Conservation (phyloP, 2,797 vertebrate species). For the Neosilurus mollespiculum region DNA sequence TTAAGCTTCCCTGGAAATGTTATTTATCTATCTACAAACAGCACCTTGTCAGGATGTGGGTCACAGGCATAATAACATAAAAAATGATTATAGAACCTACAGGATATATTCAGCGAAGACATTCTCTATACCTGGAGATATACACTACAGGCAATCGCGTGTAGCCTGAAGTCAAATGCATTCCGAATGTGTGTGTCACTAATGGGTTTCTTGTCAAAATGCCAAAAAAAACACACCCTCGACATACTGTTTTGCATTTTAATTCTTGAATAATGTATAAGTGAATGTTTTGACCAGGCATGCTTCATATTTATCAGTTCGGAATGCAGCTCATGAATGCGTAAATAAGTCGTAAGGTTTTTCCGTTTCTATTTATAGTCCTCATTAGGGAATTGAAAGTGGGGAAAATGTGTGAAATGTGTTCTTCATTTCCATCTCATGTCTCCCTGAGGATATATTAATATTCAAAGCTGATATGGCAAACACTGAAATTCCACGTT, state of each 20-base stretch:
- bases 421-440: constrained; percentile 45
- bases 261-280: constrained; percentile 42
- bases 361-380: constrained; percentile 41
- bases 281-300: constrained; percentile 37
- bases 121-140: too few species aligned
- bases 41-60: constrained; percentile 41
- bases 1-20: constrained; percentile 29
- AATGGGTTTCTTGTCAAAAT: constrained; percentile 35
- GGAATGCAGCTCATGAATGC: constrained; percentile 45
- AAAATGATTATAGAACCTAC: background rate
- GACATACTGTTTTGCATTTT: constrained; percentile 37
- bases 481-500: constrained; percentile 6
- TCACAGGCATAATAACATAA: constrained; percentile 38
- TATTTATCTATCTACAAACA: constrained; percentile 22
- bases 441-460: constrained; percentile 40
- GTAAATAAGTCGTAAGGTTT: constrained; percentile 43
- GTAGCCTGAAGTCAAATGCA: constrained; percentile 17
- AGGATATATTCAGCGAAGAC: background rate
- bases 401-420: constrained; percentile 34
- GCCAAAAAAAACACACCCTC: constrained; percentile 19
- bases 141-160: constrained; percentile 9
- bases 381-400: constrained; percentile 47
- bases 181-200: constrained; percentile 45
- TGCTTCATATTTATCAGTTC: constrained; percentile 41
- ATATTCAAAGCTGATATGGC: constrained; percentile 38